Conservation (phyloP, 2,797 vertebrate genomes). For the Monodelphis domestica region DNA sequence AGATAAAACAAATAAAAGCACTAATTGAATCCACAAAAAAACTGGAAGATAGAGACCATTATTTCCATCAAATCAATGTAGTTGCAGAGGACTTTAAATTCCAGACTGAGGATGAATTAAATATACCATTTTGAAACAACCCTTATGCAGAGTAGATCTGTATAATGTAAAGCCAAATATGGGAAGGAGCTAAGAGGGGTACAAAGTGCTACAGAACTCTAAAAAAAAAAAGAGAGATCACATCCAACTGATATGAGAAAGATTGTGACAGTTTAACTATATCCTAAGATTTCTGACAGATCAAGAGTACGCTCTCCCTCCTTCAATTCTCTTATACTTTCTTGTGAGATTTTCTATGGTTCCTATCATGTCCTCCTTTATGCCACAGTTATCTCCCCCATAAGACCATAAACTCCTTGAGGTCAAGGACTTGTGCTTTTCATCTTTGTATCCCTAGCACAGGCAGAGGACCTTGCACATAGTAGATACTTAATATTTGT, state of each 20-base stretch:
- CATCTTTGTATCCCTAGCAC: not conserved
- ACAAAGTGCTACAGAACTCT: not conserved
- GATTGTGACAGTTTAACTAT: not conserved
- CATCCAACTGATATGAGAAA: not conserved
- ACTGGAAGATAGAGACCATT: not conserved
- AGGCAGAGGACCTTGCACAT: not conserved
- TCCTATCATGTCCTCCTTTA: not conserved
- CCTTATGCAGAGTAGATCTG: not conserved
- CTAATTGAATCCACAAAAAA: not conserved
- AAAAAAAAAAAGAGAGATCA: not conserved
- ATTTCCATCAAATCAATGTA: not conserved
- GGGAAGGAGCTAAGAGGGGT: not conserved
- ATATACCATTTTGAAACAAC: not conserved
- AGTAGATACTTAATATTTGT: not conserved
- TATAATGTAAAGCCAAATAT: not conserved
- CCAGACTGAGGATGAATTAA: not conserved
- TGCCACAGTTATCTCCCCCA: not conserved
- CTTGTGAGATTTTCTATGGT: not conserved
- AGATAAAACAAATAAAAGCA: not conserved
- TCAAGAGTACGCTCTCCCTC: not conserved
- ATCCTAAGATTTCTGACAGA: not conserved
- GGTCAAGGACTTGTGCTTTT: not conserved
- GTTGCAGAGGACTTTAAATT: not conserved
- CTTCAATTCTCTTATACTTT: not conserved
- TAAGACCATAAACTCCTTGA: not conserved